phyloP scores from a whole-genome alignment of 35 echinoderm and acorn worm genomes.

The Diadema setosum region DNA sequence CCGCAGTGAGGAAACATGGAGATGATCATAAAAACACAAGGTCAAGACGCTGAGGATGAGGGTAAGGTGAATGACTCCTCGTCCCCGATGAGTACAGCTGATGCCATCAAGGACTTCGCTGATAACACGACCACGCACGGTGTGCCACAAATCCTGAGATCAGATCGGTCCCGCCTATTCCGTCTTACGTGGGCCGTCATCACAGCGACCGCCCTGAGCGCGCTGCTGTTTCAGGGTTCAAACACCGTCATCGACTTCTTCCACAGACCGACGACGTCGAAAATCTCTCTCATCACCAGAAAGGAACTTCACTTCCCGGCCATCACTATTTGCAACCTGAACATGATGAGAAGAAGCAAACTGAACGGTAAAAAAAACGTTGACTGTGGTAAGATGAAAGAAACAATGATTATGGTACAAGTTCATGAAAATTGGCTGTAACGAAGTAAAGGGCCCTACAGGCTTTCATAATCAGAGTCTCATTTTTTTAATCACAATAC shows the following conservation, averaged over 20 bases:
- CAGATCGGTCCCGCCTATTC: background rate
- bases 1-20: too few species aligned
- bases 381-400: too few species aligned
- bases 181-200: conserved; percentile 62
- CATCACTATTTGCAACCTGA: conserved; percentile 84
- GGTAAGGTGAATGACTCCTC: too few species aligned
- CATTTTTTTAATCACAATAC: too few species aligned
- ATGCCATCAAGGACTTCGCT: conserved; percentile 37
- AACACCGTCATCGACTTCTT: conserved; percentile 41
- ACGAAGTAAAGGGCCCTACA: too few species aligned
- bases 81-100: too few species aligned
- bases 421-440: too few species aligned
- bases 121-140: conserved; percentile 74
- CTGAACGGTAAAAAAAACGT: conserved; percentile 26
- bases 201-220: background rate
- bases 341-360: conserved; percentile 50
- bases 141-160: conserved; percentile 45
- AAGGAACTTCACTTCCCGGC: conserved; percentile 59
- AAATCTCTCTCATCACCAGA: conserved; percentile 51
- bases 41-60: too few species aligned
- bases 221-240: conserved; percentile 14
- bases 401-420: too few species aligned
- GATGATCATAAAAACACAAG: too few species aligned
- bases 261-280: conserved; percentile 40
- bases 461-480: too few species aligned